phyloP scores from a whole-genome alignment of 2,888 invertebrate genomes.

The Microchrysa polita region DNA sequence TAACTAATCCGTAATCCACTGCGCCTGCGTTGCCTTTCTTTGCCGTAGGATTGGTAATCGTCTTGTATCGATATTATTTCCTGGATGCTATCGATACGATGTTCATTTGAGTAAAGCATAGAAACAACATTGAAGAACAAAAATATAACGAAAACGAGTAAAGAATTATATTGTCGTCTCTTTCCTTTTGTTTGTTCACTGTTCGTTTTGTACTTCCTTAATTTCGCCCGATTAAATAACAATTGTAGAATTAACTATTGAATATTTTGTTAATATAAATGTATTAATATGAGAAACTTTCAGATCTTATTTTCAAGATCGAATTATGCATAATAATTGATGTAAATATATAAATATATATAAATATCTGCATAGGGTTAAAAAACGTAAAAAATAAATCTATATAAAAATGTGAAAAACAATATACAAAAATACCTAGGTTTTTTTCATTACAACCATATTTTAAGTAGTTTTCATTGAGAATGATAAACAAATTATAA shows the following conservation, averaged over 20 bases:
- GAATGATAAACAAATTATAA: constrained; percentile 29
- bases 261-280: constrained; percentile 38
- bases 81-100: no score
- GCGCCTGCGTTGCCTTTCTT: no score
- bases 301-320: constrained; percentile 56
- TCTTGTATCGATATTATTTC: no score
- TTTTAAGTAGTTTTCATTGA: constrained; percentile 35
- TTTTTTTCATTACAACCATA: constrained; percentile 27
- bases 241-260: constrained; percentile 30
- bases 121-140: no score
- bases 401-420: constrained; percentile 9
- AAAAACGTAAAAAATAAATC: neutral
- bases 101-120: no score
- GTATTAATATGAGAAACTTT: constrained; percentile 46
- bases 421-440: constrained; percentile 22
- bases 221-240: constrained; percentile 21
- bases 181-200: neutral
- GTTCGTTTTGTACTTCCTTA: constrained; percentile 27
- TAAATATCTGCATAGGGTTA: constrained; percentile 39
- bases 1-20: no score
- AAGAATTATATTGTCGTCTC: neutral
- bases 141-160: no score
- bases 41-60: no score
- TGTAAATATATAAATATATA: neutral
- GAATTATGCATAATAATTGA: constrained; percentile 23